These are phyloP conservation scores for Archegozetes longisetosus DNA, from an alignment of 1,140 invertebrate species.

Conservation along the genomic window DNA sequence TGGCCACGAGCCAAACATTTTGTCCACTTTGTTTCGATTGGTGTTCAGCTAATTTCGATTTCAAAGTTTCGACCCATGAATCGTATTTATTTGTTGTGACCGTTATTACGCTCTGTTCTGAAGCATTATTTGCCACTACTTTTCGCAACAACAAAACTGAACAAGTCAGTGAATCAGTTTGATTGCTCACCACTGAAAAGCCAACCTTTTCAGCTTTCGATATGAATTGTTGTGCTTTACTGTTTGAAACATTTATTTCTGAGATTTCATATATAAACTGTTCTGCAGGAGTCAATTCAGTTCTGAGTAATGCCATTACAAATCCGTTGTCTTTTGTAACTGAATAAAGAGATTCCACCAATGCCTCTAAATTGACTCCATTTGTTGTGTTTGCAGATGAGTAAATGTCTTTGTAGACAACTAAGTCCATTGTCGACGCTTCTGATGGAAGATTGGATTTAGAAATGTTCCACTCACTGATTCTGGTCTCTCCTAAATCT, in stretches of 20 bases:
- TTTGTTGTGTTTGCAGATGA: conserved; percentile 19
- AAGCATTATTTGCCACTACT: conserved; percentile 9
- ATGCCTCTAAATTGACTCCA: conserved; percentile 26
- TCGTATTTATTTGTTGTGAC: conserved; percentile 30
- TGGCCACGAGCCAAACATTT: conserved; percentile 51
- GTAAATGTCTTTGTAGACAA: conserved; percentile 26
- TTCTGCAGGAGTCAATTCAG: conserved; percentile 31
- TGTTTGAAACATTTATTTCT: conserved; percentile 31
- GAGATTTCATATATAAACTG: conserved; percentile 23
- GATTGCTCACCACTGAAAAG: conserved; percentile 23
- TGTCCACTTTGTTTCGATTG: conserved; percentile 28
- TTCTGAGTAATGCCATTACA: conserved; percentile 54
- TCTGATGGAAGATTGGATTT: conserved; percentile 18
- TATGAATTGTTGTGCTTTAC: conserved; percentile 26
- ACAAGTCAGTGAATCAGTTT: conserved; percentile 23
- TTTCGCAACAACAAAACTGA: conserved; percentile 17
- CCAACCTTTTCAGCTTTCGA: conserved; percentile 16
- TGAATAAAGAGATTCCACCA: conserved; percentile 26
- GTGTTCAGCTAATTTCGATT: conserved; percentile 31
- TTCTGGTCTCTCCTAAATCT: conserved; percentile 17
- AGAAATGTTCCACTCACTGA: conserved; percentile 25
- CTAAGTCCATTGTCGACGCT: conserved; percentile 25
- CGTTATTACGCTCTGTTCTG: conserved; percentile 26
- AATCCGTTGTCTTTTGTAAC: conserved; percentile 53
- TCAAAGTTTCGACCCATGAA: conserved; percentile 52